These are phyloP conservation scores for Orthosia gothica DNA, from an alignment of 2,888 invertebrate genomes.

Conservation along the genomic window DNA sequence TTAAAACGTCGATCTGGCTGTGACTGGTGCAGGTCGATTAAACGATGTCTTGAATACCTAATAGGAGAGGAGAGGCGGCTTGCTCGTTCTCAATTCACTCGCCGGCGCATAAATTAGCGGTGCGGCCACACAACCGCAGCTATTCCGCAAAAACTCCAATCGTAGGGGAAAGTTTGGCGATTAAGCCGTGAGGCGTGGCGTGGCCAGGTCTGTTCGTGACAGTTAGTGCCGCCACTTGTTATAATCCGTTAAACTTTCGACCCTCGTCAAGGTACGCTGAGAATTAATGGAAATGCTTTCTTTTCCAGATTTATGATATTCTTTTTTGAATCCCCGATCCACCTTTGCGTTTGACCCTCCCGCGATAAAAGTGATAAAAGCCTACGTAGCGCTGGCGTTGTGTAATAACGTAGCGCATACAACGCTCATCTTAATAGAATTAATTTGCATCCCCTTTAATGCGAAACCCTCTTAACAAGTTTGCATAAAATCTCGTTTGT, in stretches of 20 bases:
- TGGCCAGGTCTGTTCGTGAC: slow-evolving; percentile 89
- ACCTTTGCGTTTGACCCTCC: slow-evolving; percentile 67
- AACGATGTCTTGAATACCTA: slow-evolving; percentile 90
- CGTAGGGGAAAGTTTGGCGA: slow-evolving; percentile 90
- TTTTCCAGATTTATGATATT: slow-evolving; percentile 83
- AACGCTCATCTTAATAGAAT: slow-evolving; percentile 85
- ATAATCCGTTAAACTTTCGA: slow-evolving; percentile 90
- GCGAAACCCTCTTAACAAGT: slow-evolving; percentile 82
- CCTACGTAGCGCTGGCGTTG: slow-evolving; percentile 70
- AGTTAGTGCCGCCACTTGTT: slow-evolving; percentile 91
- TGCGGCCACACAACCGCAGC: slow-evolving; percentile 82
- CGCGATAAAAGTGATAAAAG: slow-evolving; percentile 69
- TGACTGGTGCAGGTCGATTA: slow-evolving; percentile 84
- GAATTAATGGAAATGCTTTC: slow-evolving; percentile 88
- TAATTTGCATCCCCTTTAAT: slow-evolving; percentile 85
- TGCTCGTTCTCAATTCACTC: slow-evolving; percentile 82
- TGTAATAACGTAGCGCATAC: slow-evolving; percentile 82
- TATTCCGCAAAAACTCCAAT: slow-evolving; percentile 90
- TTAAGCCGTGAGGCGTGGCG: slow-evolving; percentile 90
- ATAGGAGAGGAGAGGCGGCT: slow-evolving; percentile 82
- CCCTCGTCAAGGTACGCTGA: slow-evolving; percentile 89
- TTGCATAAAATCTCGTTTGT: slow-evolving; percentile 79
- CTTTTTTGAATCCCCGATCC: slow-evolving; percentile 61
- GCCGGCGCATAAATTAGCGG: slow-evolving; percentile 88
- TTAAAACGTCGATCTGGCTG: slow-evolving; percentile 78